Percentiles rank a stretch among this genome's conserved stretches.
phyloP scores from a whole-genome alignment of 2,888 invertebrate species.

The Agrilus cyanescens region DNA sequence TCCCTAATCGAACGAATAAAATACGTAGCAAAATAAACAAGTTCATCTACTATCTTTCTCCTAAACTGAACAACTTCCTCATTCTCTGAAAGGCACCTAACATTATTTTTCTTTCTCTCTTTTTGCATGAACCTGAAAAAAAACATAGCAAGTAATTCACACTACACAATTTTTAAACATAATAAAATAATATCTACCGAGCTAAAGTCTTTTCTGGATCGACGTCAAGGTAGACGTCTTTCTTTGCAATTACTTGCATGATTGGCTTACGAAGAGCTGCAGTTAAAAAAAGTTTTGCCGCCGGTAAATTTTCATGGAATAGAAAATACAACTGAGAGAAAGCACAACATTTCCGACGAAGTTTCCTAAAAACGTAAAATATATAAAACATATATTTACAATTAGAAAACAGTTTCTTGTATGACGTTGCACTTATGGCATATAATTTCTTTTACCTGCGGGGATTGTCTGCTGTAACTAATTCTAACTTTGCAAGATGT shows the following conservation, averaged over 20 bases:
- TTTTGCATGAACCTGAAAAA: constrained; percentile 39
- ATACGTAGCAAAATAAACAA: constrained; percentile 38
- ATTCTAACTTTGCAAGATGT: constrained; percentile 59
- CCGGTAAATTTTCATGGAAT: constrained; percentile 79
- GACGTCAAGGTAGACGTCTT: constrained; percentile 83
- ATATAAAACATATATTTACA: constrained; percentile 3
- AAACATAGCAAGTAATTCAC: constrained; percentile 2
- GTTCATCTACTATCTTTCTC: constrained; percentile 45
- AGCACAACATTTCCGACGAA: constrained; percentile 76
- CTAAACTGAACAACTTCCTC: too few species aligned
- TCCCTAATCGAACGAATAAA: constrained; percentile 69
- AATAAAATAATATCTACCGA: constrained; percentile 36
- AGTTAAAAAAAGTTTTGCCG: constrained; percentile 85
- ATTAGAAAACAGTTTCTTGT: too few species aligned
- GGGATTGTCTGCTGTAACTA: constrained; percentile 58
- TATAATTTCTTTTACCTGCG: constrained; percentile 32
- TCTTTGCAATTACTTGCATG: constrained; percentile 79
- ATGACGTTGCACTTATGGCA: too few species aligned
- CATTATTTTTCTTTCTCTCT: constrained; percentile 42
- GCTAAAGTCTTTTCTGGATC: constrained; percentile 77
- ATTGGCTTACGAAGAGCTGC: constrained; percentile 87
- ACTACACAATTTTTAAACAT: constrained; percentile 3
- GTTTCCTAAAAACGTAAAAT: constrained; percentile 41
- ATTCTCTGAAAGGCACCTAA: not conserved
- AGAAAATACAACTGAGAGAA: constrained; percentile 78